Base-by-base conservation (phyloP, 2,797 vertebrate species). In the Catharus ustulatus region DNA sequence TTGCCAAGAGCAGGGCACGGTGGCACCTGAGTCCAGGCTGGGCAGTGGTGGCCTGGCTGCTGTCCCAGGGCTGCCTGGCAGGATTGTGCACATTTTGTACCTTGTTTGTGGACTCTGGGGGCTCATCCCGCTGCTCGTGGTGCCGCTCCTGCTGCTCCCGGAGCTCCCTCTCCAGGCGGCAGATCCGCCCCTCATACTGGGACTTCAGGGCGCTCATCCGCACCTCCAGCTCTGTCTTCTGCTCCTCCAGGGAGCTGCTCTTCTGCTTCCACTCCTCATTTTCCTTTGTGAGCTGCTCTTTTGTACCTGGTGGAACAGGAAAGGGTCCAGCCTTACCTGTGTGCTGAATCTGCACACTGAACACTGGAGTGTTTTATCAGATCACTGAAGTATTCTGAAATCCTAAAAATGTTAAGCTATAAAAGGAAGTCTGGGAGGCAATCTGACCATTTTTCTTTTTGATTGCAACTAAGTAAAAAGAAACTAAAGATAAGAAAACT, bases 131-230 rank as follows among this genome's bases (percentile, higher is more conserved):
- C 95, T 99, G 99, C 58, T 99, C 99, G 13, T 98, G 98, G 75
- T 99, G 99, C 78, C 99, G 98, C 94, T 99, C 99, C 89, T 99
- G 99, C 36, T 99, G 99, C 58, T 99, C 99, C 32, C 99, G 97
- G 32, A 99, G 98, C 85, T 99, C 99, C 80, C 99, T 98, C 96
- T 99, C 99, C 94, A 99, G 98, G 13, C 99, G 98, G 97, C 98
- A 98, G 89, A 99, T 98, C 7, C 99, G 98, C 8, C 99, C 99
- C 95, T 99, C 99, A 2, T 99, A 99, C n/a, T 99, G 99, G 1
- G 99, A 99, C 93, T 99, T 99, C 4, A 99, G 98, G 0, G 99
- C 99, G 3, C 98, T 99, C 97, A 99, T 98, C 30, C 99, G 98
- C 73, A 99, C 99, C 94, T 99, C 99, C 89, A 99, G 49, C 86